These are phyloP conservation scores for Eupithecia subfuscata DNA, from an alignment of 2,888 invertebrate species.

Conservation along the genomic window DNA sequence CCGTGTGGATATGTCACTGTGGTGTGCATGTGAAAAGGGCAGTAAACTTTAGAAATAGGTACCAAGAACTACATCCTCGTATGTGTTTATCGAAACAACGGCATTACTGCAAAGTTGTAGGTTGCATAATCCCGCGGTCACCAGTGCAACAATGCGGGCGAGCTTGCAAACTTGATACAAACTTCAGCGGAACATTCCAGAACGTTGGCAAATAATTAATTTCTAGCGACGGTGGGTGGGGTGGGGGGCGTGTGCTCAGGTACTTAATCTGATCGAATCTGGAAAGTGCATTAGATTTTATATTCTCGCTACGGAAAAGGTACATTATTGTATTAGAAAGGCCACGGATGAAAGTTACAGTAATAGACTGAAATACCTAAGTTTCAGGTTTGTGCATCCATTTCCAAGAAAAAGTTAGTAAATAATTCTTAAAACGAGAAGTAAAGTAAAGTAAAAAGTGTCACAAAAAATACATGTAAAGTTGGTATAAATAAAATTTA, in stretches of 20 bases:
- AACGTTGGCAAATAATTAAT: conserved; percentile 13
- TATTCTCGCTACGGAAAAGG: background rate
- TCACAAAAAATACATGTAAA: no score
- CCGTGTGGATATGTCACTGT: background rate
- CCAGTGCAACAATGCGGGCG: conserved; percentile 10
- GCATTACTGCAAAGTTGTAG: background rate
- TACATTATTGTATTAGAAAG: background rate
- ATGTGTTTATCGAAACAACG: background rate
- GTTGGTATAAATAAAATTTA: no score
- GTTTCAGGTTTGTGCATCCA: background rate
- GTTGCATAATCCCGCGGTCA: conserved; percentile 10
- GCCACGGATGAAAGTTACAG: background rate
- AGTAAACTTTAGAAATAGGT: background rate
- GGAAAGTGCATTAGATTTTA: background rate
- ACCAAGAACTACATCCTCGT: background rate
- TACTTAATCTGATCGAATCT: conserved; percentile 5
- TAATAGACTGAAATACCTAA: background rate
- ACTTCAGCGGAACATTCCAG: conserved; percentile 6
- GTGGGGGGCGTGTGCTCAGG: background rate
- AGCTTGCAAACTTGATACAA: conserved; percentile 6
- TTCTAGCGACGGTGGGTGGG: background rate
- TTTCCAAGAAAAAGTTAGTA: background rate
- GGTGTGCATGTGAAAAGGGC: background rate
- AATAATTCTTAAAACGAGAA: background rate
- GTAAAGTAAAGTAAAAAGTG: no score